Evolutionary conservation across 2,797 vertebrate genomes (phyloP).

Genomic region (Tamandua tetradactyla): DNA sequence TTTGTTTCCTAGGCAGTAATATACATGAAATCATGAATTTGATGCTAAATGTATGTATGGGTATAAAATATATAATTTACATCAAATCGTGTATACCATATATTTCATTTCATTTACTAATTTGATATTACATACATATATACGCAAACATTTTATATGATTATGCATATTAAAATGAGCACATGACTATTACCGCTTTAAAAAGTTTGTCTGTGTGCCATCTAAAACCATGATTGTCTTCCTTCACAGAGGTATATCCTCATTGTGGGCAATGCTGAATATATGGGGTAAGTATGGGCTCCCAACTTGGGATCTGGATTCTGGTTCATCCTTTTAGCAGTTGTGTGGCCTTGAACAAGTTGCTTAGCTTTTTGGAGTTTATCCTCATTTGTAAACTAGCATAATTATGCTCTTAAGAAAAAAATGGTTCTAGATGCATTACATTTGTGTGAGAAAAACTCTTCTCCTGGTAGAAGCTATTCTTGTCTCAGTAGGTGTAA

Average conservation of each 20-base stretch:
- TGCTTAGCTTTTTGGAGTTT: neutral
- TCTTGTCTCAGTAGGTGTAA: neutral
- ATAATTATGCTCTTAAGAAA: neutral
- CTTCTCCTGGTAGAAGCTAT: neutral
- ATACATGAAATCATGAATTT: neutral
- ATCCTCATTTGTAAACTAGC: conserved; percentile 25
- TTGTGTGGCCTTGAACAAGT: neutral
- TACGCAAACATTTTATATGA: neutral
- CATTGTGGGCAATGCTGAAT: neutral
- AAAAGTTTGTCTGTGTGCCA: neutral
- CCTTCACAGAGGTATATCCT: neutral
- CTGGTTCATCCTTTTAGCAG: neutral
- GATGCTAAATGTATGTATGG: neutral
- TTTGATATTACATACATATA: neutral
- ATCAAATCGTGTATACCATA: neutral
- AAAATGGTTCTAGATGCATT: neutral
- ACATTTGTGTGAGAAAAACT: neutral
- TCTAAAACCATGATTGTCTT: neutral
- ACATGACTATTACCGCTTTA: neutral
- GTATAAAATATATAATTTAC: neutral
- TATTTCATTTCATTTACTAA: neutral
- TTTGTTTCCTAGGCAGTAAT: neutral
- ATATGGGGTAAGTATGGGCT: neutral
- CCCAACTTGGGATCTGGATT: neutral
- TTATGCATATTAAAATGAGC: neutral